phyloP scores from a whole-genome alignment of 1,140 invertebrate species.

The Dendroctonus valens region DNA sequence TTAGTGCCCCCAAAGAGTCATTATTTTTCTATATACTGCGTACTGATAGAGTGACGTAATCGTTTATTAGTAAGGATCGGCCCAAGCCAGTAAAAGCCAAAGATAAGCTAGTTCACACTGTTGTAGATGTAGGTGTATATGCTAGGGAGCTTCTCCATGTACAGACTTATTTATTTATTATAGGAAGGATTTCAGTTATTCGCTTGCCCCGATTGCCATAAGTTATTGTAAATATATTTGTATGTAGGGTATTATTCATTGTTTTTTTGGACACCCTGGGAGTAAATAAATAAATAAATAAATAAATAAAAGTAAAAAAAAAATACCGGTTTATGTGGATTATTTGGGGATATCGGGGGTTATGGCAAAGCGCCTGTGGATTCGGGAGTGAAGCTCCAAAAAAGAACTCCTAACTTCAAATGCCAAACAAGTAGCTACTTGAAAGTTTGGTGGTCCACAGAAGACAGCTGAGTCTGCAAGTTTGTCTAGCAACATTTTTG shows the following conservation, averaged over 20 bases:
- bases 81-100: slow-evolving; percentile 28
- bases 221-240: background rate
- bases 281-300: too few relatives aligned
- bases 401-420: too few relatives aligned
- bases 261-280: background rate
- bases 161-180: slow-evolving; percentile 25
- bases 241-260: background rate
- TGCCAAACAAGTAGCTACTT: too few relatives aligned
- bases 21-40: background rate
- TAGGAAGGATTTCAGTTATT: slow-evolving; percentile 12
- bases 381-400: too few relatives aligned
- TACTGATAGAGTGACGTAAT: background rate
- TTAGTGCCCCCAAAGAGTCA: background rate
- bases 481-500: too few relatives aligned
- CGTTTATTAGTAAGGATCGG: background rate
- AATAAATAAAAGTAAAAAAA: too few relatives aligned
- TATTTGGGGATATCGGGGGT: too few relatives aligned
- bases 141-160: background rate
- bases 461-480: too few relatives aligned
- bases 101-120: slow-evolving; percentile 28
- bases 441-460: too few relatives aligned
- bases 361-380: too few relatives aligned
- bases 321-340: too few relatives aligned
- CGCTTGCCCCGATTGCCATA: too few relatives aligned
- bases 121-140: background rate